A percentile compares a stretch with the other conserved stretches of the same genome.
phyloP scores from a whole-genome alignment of 1,140 invertebrate species.

The Drosophila nikananu region DNA sequence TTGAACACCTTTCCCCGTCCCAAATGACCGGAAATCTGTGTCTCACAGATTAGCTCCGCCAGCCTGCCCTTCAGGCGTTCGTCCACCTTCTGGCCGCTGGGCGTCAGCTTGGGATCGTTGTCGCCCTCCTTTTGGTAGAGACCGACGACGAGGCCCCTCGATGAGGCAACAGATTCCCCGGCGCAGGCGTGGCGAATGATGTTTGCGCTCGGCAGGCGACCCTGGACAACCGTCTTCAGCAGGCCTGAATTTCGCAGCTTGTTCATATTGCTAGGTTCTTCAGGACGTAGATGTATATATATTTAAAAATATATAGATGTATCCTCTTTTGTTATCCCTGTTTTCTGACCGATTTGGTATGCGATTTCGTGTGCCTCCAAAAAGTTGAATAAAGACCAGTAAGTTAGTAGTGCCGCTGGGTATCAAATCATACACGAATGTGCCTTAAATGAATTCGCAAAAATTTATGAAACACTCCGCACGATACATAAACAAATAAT shows the following conservation, averaged over 20 bases:
- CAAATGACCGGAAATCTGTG: constrained; percentile 74
- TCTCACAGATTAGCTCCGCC: constrained; percentile 56
- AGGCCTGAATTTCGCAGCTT: constrained; percentile 4
- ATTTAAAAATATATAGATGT: neutral
- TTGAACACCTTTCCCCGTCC: constrained; percentile 87
- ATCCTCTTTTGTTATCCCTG: neutral
- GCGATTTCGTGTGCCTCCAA: constrained; percentile 14
- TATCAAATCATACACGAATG: neutral
- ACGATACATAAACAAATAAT: constrained; percentile 19
- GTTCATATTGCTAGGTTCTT: constrained; percentile 15
- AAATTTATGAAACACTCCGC: constrained; percentile 6
- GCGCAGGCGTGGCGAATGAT: constrained; percentile 42
- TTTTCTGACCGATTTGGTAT: constrained; percentile 11
- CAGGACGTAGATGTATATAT: neutral
- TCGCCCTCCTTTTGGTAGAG: constrained; percentile 74
- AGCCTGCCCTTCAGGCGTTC: constrained; percentile 70
- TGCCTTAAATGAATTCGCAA: neutral
- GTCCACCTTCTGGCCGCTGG: constrained; percentile 62
- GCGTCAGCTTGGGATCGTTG: constrained; percentile 61
- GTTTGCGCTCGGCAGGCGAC: neutral
- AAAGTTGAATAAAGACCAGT: neutral
- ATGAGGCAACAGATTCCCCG: neutral
- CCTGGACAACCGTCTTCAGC: neutral
- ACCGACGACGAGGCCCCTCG: constrained; percentile 76
- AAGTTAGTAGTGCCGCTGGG: neutral